These are phyloP conservation scores for Gymnocheta viridis DNA, from an alignment of 2,888 invertebrate species.

Conservation along the genomic window DNA sequence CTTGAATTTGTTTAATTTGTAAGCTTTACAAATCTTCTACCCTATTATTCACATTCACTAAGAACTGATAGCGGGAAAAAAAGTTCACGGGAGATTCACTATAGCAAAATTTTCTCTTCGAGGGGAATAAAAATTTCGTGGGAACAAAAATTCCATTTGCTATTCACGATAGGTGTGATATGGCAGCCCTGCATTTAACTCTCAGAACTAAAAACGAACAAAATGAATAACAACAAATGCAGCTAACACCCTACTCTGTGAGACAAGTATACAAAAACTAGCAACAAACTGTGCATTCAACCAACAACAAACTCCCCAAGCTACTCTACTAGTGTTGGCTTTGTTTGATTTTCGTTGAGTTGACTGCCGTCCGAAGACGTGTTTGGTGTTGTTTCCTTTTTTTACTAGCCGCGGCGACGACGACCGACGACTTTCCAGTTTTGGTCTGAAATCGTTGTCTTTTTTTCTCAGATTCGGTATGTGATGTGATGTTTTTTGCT, in stretches of 20 bases:
- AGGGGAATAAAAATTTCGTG: no score
- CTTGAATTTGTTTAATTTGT: no score
- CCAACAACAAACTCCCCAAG: conserved; percentile 45
- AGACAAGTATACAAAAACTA: conserved; percentile 15
- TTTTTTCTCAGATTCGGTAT: not conserved
- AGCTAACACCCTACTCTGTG: conserved; percentile 16
- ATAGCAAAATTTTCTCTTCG: no score
- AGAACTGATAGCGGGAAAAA: no score
- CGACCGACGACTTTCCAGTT: conserved; percentile 62
- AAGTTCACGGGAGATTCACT: no score
- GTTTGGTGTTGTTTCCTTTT: conserved; percentile 47
- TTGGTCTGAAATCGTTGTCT: conserved; percentile 58
- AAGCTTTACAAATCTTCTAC: no score
- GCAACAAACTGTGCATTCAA: conserved; percentile 38
- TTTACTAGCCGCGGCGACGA: conserved; percentile 40
- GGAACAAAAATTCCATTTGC: no score
- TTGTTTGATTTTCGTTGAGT: conserved; percentile 53
- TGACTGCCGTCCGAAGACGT: not conserved
- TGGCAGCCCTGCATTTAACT: conserved; percentile 10
- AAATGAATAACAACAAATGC: conserved; percentile 20
- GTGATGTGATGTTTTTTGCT: not conserved
- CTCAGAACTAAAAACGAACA: conserved; percentile 40
- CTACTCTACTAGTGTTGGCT: conserved; percentile 55
- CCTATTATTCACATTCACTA: no score
- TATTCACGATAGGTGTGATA: no score